Percentiles rank a stretch among this genome's conserved stretches.
phyloP scores from a whole-genome alignment of 2,113 vertebrate genomes.

The Alaudala cheleensis region DNA sequence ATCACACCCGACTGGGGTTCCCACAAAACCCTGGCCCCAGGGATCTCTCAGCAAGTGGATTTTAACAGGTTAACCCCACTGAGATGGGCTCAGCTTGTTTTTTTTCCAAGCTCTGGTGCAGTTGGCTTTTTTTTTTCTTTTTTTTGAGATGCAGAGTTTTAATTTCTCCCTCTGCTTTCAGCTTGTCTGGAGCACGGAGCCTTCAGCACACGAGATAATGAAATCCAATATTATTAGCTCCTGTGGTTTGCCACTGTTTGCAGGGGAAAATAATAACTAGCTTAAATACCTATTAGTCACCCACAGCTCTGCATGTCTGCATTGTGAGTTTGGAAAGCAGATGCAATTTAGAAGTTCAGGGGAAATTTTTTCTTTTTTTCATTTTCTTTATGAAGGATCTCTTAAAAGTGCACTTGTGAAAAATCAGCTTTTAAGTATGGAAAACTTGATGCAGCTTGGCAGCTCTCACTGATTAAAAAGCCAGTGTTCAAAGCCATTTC shows the following conservation, averaged over 20 bases:
- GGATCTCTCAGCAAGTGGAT: not conserved
- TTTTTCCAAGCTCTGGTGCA: not conserved
- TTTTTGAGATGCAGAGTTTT: not conserved
- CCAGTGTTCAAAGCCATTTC: not conserved
- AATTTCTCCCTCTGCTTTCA: not conserved
- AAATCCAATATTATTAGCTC: not conserved
- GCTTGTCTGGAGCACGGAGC: not conserved
- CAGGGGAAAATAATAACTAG: conserved; percentile 27
- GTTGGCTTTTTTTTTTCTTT: not conserved
- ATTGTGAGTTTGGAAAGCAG: not conserved
- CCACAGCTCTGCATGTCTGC: not conserved
- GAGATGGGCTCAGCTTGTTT: not conserved
- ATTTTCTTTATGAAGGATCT: not conserved
- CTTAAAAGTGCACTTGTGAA: not conserved
- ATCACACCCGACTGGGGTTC: not conserved
- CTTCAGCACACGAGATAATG: not conserved
- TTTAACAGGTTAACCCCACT: not conserved
- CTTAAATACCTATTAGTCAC: conserved; percentile 33
- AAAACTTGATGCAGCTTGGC: not conserved
- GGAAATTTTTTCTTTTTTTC: not conserved
- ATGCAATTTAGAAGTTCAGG: not conserved
- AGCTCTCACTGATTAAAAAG: not conserved
- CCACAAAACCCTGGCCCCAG: fast-evolving
- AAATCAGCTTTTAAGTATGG: not conserved
- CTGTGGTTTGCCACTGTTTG: conserved; percentile 30